A percentile compares a stretch with the other conserved stretches of the same genome.
phyloP scores from a whole-genome alignment of 2,888 invertebrate species.

The Coremacera marginata region DNA sequence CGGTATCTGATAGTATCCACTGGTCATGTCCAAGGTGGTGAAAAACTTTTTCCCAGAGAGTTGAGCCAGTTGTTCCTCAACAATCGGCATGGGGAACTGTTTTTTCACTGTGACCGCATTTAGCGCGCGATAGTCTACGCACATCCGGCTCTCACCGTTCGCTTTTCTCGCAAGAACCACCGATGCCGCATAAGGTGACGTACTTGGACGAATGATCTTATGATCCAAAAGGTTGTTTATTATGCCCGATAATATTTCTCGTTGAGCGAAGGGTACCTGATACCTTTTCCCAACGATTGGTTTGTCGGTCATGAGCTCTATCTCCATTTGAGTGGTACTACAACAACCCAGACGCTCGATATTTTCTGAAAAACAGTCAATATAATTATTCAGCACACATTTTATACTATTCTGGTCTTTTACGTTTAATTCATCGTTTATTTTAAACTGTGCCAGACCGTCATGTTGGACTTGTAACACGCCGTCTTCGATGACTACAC shows the following conservation, averaged over 20 bases:
- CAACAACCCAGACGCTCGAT: neutral
- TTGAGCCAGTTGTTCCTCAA: slow-evolving; percentile 45
- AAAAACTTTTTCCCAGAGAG: slow-evolving; percentile 43
- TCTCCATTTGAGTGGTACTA: slow-evolving; percentile 11
- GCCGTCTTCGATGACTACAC: slow-evolving; percentile 36
- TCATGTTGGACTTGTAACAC: slow-evolving; percentile 37
- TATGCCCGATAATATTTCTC: slow-evolving; percentile 22
- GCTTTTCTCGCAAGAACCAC: slow-evolving; percentile 41
- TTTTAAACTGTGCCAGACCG: neutral
- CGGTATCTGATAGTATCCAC: slow-evolving; percentile 42
- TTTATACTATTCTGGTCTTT: too few species aligned
- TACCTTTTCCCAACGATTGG: slow-evolving; percentile 45
- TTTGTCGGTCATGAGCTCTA: neutral
- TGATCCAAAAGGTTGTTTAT: slow-evolving; percentile 38
- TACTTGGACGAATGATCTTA: slow-evolving; percentile 40
- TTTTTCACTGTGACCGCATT: slow-evolving; percentile 45
- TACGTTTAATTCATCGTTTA: too few species aligned
- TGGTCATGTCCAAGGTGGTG: slow-evolving; percentile 34
- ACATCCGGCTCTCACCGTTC: slow-evolving; percentile 42
- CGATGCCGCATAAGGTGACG: slow-evolving; percentile 43
- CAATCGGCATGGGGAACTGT: slow-evolving; percentile 45
- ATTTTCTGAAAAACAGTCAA: neutral
- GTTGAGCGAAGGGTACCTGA: slow-evolving; percentile 41
- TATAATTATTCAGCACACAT: too few species aligned
- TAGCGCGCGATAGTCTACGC: slow-evolving; percentile 43